phyloP scores from a whole-genome alignment of 2,797 vertebrate species.

The Pseudomugil tenellus region DNA sequence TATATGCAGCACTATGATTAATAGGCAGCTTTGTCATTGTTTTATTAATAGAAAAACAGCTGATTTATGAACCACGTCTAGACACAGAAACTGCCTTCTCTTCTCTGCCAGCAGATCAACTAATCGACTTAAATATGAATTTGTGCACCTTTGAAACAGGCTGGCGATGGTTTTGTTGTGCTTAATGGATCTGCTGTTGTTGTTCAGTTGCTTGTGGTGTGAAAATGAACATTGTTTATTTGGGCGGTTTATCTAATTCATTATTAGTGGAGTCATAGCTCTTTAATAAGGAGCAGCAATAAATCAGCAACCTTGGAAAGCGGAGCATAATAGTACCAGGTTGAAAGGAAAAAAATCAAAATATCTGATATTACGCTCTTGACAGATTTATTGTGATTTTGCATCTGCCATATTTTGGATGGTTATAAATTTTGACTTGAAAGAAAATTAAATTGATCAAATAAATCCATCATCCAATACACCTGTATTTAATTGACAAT shows the following conservation, averaged over 20 bases:
- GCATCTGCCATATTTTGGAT: slow-evolving; percentile 37
- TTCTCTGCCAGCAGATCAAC: slow-evolving; percentile 53
- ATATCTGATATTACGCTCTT: slow-evolving; percentile 49
- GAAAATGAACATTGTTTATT: slow-evolving; percentile 18
- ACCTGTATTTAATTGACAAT: slow-evolving; percentile 11
- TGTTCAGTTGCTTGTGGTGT: slow-evolving; percentile 11
- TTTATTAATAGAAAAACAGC: slow-evolving; percentile 57
- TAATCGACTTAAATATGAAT: slow-evolving; percentile 35
- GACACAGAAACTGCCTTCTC: slow-evolving; percentile 48
- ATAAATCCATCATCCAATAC: neutral
- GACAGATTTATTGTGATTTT: slow-evolving; percentile 51
- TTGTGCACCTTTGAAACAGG: slow-evolving; percentile 23
- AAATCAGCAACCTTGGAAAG: slow-evolving; percentile 63
- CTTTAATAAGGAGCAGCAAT: slow-evolving; percentile 58
- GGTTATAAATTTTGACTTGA: slow-evolving; percentile 40
- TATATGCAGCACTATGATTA: slow-evolving; percentile 44
- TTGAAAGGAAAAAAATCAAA: slow-evolving; percentile 52
- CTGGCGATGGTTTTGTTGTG: slow-evolving; percentile 34
- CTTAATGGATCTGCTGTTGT: slow-evolving; percentile 32
- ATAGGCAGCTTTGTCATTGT: slow-evolving; percentile 58
- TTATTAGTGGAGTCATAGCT: slow-evolving; percentile 59
- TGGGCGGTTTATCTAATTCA: slow-evolving; percentile 50
- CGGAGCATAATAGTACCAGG: slow-evolving; percentile 38
- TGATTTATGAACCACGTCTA: slow-evolving; percentile 70
- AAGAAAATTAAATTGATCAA: slow-evolving; percentile 35